Base-by-base conservation (phyloP, 2,797 vertebrate genomes). In the Anguilla megastoma region DNA sequence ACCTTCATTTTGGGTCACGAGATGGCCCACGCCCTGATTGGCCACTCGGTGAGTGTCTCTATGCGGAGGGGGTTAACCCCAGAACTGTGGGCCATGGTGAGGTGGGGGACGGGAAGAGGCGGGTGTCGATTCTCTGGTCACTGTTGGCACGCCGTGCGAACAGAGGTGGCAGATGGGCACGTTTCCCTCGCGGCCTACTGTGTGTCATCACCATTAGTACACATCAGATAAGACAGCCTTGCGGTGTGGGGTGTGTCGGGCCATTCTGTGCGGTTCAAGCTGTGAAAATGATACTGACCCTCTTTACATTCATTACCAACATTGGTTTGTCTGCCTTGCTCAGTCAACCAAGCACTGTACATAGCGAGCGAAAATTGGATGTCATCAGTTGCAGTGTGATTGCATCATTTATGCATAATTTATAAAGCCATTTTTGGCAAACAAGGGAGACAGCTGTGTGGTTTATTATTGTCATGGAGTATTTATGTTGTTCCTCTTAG, bases 1-100 rank as follows among this genome's bases (percentile, higher is more conserved):
- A 94, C 96, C 87, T 94, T 98, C 88, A 95, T 99, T 93, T 92
- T 99, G 91, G 98, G 97, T 89, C 98, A 99, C 58, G 98, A 99
- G 95, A 97, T 99, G 93, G 97, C 98, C 90, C 98, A 99, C 0
- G 98, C 96, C 41, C 84, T 99, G 27, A 93, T 99, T 87, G 97
- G 96, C 88, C 98, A 99, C 30, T 94, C 96, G 6, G 98, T 99
- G 94, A 97, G 98, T 97, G 88, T 88, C 85, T 1, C n/a, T 33
- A 41, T 45, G 41, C 4, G 41, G 10, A 4, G 18, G 82, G 50
- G 82, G 24, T 54, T 84, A 52, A 84, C 48, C 54, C 82, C 45
- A 21, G 33, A 21, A 9, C 33, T 41, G 9, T 33, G 69, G n/a
- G 27, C 69, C 33, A 14, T 36, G 27, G 71, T 2, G 71, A 33